These are phyloP conservation scores for Conistra vaccinii DNA, from an alignment of 2,888 invertebrate species.

Conservation along the genomic window DNA sequence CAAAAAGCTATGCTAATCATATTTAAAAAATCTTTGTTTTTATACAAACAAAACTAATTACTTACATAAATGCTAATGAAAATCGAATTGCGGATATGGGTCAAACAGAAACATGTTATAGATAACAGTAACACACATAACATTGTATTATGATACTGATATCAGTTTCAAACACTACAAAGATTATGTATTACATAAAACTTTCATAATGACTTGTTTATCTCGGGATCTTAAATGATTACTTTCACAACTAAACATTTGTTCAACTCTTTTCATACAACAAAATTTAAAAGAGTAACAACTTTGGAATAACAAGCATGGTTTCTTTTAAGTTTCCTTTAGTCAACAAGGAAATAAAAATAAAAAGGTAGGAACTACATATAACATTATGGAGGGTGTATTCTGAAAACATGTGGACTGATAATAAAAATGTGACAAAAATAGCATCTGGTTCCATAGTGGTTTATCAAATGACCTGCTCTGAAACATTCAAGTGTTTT, in stretches of 20 bases:
- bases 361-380: constrained; percentile 33
- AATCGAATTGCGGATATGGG: constrained; percentile 10
- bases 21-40: constrained; percentile 1
- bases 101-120: constrained; percentile 35
- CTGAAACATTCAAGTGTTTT: constrained; percentile 51
- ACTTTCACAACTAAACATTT: constrained; percentile 48
- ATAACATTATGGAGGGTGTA: constrained; percentile 28
- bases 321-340: constrained; percentile 34
- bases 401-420: constrained; percentile 50
- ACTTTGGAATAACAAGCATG: constrained; percentile 24
- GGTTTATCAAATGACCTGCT: constrained; percentile 68
- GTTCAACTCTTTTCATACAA: constrained; percentile 36
- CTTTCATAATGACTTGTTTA: constrained; percentile 49
- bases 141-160: constrained; percentile 13
- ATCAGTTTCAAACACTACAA: constrained; percentile 30
- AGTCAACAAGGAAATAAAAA: constrained; percentile 25
- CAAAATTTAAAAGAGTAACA: constrained; percentile 28
- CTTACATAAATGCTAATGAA: constrained; percentile 3
- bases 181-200: constrained; percentile 53
- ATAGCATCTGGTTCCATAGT: constrained; percentile 68
- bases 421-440: constrained; percentile 52
- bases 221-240: constrained; percentile 49
- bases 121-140: constrained; percentile 28
- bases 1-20: not conserved
- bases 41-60: not conserved